Evolutionary conservation across 2,888 invertebrate species (phyloP), one percentile per base, ranked within the genome.

Genomic region (Aspidiotus destructor): DNA sequence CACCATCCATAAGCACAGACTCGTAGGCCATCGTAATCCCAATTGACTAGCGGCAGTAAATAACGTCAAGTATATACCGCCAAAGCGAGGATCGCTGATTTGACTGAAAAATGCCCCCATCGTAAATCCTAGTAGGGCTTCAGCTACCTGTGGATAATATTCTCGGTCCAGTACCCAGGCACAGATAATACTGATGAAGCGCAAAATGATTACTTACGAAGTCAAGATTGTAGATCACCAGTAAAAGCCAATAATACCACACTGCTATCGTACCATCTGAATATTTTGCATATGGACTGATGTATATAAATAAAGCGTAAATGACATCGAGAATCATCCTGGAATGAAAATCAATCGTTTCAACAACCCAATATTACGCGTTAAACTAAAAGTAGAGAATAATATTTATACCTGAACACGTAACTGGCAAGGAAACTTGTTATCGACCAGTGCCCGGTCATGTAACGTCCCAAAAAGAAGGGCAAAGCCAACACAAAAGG

Each of bases 21-120:
- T 48, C 10, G n/a, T n/a, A 11, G 48, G 48, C 48, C 48, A 48
- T 48, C 48, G 48, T 13, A 13, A 11, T 11, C 48, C 48, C n/a
- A 48, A 13, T 3, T 48, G 10, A 13, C 11, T 48, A 11, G n/a
- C 48, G 6, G 48, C 48, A n/a, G 10, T 48, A 13, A 48, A 48
- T n/a, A 48, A n/a, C n/a, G 48, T 48, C 48, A 48, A n/a, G 48
- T 48, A 48, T n/a, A 48, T 48, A n/a, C 48, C 48, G n/a, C 48
- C 48, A 48, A 48, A 48, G 2, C 48, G 48, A 48, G 48, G 48
- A 48, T 48, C 48, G 48, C 48, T 48, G 3, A 48, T 48, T 48
- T n/a, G 48, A 48, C 11, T 13, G n/a, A 13, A 48, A 48, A 48
- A 48, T n/a, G 48, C 48, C n/a, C n/a, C 11, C 48, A 48, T n/a